Evolutionary conservation across 2,797 vertebrate genomes (phyloP).

Genomic region (Echeneis naucrates): DNA sequence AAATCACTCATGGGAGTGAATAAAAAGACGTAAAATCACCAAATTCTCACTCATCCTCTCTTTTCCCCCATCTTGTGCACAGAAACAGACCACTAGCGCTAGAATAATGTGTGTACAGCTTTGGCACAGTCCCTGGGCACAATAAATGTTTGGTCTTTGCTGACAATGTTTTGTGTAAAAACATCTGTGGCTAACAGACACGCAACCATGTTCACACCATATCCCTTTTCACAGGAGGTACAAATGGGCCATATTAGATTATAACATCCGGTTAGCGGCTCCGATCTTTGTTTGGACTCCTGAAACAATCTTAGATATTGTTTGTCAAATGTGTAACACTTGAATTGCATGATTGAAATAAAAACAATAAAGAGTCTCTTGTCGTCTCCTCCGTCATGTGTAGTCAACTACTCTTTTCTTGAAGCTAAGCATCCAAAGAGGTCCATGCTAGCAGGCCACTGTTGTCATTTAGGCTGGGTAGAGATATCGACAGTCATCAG

Average conservation of each 20-base stretch:
- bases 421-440: neutral
- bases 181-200: constrained; percentile 51
- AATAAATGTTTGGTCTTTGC: constrained; percentile 34
- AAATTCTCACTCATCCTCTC: constrained; percentile 40
- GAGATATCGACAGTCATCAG: neutral
- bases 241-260: constrained; percentile 18
- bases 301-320: neutral
- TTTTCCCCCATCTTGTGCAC: constrained; percentile 36
- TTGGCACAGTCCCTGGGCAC: constrained; percentile 42
- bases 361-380: neutral
- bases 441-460: neutral
- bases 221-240: constrained; percentile 37
- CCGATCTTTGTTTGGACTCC: too few species aligned
- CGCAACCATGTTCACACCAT: constrained; percentile 19
- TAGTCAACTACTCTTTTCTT: too few species aligned
- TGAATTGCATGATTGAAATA: too few species aligned
- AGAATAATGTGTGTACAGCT: constrained; percentile 41
- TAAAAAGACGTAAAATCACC: constrained; percentile 46
- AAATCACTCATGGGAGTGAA: constrained; percentile 56
- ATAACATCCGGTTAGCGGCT: neutral
- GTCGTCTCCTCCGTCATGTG: too few species aligned
- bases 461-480: neutral
- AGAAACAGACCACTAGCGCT: constrained; percentile 53
- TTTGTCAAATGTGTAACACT: too few species aligned
- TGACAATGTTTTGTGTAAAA: constrained; percentile 57